Conservation (phyloP, 2,797 vertebrate genomes). For the Falco naumanni region DNA sequence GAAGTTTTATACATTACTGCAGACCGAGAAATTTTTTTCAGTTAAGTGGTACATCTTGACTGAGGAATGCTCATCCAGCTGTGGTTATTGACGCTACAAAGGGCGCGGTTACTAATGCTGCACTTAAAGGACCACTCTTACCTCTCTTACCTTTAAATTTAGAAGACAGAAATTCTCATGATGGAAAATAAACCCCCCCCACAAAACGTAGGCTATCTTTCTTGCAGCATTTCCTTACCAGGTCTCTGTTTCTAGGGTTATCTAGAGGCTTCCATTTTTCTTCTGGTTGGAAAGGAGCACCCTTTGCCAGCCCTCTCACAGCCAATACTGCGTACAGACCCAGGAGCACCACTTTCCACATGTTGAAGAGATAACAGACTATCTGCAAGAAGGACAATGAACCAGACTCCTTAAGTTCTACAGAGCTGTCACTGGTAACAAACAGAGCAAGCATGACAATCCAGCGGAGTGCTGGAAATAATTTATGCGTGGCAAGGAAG, state of each 20-base stretch:
- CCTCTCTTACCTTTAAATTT: neutral
- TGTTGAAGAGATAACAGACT: neutral
- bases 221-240: constrained; percentile 67
- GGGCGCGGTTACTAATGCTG: neutral
- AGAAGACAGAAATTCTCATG: neutral
- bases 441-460: neutral
- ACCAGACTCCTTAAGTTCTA: neutral
- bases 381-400: neutral
- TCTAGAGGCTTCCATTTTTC: constrained; percentile 76
- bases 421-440: neutral
- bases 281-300: constrained; percentile 40
- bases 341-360: constrained; percentile 56
- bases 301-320: constrained; percentile 17
- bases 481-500: neutral
- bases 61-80: neutral
- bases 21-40: neutral
- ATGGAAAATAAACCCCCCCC: neutral
- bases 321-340: constrained; percentile 40
- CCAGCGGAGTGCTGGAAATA: neutral
- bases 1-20: neutral
- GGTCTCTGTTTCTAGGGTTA: constrained; percentile 75
- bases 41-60: constrained; percentile 19
- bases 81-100: neutral
- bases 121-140: neutral
- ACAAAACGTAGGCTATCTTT: neutral